Evolutionary conservation across 2,113 vertebrate species (phyloP), one percentile per base, ranked within the genome.

Genomic region (Pluvialis apricaria): DNA sequence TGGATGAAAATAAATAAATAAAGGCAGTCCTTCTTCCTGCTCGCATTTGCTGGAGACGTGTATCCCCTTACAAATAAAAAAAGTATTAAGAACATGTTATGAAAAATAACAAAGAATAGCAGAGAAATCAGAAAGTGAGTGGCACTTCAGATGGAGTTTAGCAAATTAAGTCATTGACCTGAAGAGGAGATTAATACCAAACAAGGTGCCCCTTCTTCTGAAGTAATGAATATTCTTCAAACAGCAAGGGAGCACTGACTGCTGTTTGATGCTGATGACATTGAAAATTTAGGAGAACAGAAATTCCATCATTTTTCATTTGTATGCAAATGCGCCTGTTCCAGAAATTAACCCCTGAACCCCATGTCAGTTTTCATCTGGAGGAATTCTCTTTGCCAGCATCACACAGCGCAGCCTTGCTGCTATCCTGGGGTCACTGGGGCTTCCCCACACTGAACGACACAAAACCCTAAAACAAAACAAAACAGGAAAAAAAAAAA

Each of bases 311-410:
- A 98, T 99, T 99, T 99, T 99, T 99, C 99, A 99, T 99, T 99
- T 99, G 99, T 99, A 99, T 99, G 99, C 99, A 99, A 99, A 99
- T 99, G 98, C 4, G 96, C 94, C 99, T 98, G 99, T 99, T 99
- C 98, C 99, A 99, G 99, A 99, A 99, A 99, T 99, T 99, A 99
- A 99, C 99, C 99, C 98, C 97, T 99, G 98, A 99, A 99, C 99
- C 99, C 97, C 95, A 98, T 98, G 99, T 99, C 99, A 99, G 98
- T 99, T 99, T 98, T 99, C 99, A 99, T 99, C 99, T 99, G 98
- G 97, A 96, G 98, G 98, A 99, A 98, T 98, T 98, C 97, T 98
- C 97, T 97, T 97, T 92, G 89, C 97, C 68, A 96, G 96, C 97
- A 93, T 97, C 96, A 97, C 97, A 95, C 92, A 54, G 97, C 81